Base-by-base conservation (phyloP, 2,888 invertebrate species). In the Eristalinus sepulchralis region DNA sequence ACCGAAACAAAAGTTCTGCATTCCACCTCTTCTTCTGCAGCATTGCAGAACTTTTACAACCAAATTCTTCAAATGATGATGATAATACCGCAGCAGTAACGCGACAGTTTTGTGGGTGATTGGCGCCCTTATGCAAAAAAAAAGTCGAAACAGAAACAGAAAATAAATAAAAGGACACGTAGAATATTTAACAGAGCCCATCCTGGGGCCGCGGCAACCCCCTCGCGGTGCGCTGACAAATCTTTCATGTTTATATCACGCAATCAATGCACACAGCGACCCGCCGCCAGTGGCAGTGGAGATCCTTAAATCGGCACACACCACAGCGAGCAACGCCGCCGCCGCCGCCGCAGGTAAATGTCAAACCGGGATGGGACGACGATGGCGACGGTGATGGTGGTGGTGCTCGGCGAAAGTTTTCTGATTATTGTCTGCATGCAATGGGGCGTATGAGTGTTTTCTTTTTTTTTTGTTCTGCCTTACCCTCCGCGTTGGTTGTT, bases 371-470 rank as follows among this genome's bases (percentile, higher is more conserved):
- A 34, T 13, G 55, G 39, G 53, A 13, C 22, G 10, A 20, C 22
- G 20, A 22, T 22, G 39, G 34, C 31, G 31, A 34, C n/a, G 64
- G 72, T 60, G 33, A 33, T 80, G 60, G 62, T 77, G 17, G 47
- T 6, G 47, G 4, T n/a, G 47, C 6, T 1, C 47, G 80, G 80
- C 83, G 87, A 83, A 87, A 83, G 75, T 83, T 87, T 87, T 83
- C 72, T 80, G 83, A 87, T 87, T 87, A 87, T 87, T 83, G 87
- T 82, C 76, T 87, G 76, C 87, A 87, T 87, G 87, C 83, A 73
- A 83, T 83, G 70, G 85, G 83, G 86, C 82, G 86, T 78, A 83
- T 82, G 85, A 82, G 77, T 82, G 70, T 66, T 68, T 73, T 86
- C 60, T 39, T 39, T 39, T n/a, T 82, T 64, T 66, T 68, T 73